These are phyloP conservation scores for Scrobipalpa costella DNA, from an alignment of 2,888 invertebrate species.

Conservation along the genomic window DNA sequence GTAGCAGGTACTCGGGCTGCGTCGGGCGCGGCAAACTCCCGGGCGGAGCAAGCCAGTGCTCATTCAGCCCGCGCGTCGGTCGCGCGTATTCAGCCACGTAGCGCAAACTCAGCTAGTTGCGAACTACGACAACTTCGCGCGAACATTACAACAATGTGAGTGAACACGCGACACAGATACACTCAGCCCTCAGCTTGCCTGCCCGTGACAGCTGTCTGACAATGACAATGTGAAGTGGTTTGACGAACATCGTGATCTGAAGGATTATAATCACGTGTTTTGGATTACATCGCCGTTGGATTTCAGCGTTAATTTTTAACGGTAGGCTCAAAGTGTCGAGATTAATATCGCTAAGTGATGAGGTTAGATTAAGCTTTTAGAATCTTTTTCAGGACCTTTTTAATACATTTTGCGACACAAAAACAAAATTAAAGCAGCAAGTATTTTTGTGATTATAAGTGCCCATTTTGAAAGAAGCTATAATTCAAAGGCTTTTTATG, in stretches of 20 bases:
- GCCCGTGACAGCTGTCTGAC: background rate
- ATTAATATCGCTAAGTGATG: background rate
- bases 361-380: background rate
- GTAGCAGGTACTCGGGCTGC: background rate
- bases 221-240: constrained; percentile 16
- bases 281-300: constrained; percentile 2
- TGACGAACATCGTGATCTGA: too few species aligned
- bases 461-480: too few species aligned
- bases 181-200: background rate
- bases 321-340: background rate
- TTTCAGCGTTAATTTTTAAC: constrained; percentile 8
- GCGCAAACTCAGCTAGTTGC: background rate
- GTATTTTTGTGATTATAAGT: too few species aligned
- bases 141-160: background rate
- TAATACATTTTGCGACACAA: too few species aligned
- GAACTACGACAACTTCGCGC: constrained; percentile 14
- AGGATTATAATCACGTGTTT: background rate
- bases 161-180: constrained; percentile 11
- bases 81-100: background rate
- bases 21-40: constrained; percentile 11
- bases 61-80: background rate
- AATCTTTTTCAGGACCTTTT: background rate
- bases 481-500: too few species aligned
- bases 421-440: too few species aligned
- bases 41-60: constrained; percentile 10